Evolutionary conservation across 2,888 invertebrate genomes (phyloP), one percentile per base, ranked within the genome.

Genomic region (Oscheius sp.): DNA sequence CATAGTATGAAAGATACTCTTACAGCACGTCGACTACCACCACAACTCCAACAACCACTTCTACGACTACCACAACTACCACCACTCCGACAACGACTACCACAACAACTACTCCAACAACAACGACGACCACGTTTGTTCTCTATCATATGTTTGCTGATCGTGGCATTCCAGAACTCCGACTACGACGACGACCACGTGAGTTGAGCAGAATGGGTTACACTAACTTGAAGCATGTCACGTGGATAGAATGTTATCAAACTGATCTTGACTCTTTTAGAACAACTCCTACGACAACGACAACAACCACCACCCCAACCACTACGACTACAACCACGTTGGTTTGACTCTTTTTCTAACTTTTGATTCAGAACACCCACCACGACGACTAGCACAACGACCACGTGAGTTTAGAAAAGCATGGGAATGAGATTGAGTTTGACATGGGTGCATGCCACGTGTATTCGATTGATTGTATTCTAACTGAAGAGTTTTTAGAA

Each of bases 291-390:
- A 53, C 53, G 53, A 53, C 53, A 2, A 53, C 62, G 29, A 10
- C 63, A 7, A 62, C 62, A 10, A 37, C 62, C 7, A 37, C 29
- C 62, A 37, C 32, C 32, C 3, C 63, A 21, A n/a, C 63, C 5
- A 63, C 63, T 2, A 60, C 60, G 11, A 60, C 35, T 60, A 11
- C 35, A 35, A 60, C 60, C 35, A 60, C 60, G 60, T 60, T 35
- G 37, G 60, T 37, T 21, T 21, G 29, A 7, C 53, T 53, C 10
- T 11, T 53, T 53, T 53, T 29, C n/a, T 29, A 29, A 11, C 10
- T 21, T 53, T 53, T 53, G 29, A 7, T 32, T 33, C 57, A 57
- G 32, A 29, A 57, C 57, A 57, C 57, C 57, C 2, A 57, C 57
- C 29, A 58, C 58, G 58, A 58, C 58, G 29, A 58, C 32, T 58